A percentile compares a stretch with the other conserved stretches of the same genome.
These are phyloP conservation scores for Galbula dea DNA, from an alignment of 2,113 vertebrate genomes.

Conservation along the genomic window DNA sequence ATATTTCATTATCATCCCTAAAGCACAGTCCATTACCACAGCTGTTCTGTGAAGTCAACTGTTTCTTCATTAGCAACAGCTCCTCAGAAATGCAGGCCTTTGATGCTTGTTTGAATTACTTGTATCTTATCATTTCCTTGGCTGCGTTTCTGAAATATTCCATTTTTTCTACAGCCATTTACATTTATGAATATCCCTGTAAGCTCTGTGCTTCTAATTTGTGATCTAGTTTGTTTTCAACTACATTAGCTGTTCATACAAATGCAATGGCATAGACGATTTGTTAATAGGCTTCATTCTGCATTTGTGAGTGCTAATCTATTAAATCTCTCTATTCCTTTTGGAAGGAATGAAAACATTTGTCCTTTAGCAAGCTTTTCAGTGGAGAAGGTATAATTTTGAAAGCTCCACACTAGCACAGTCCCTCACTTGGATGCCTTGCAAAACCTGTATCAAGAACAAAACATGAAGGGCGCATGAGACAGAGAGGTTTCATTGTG, in stretches of 20 bases:
- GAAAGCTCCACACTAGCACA: not conserved
- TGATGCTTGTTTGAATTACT: conserved; percentile 6
- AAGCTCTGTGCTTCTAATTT: not conserved
- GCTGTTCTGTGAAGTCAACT: conserved; percentile 35
- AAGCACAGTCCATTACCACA: conserved; percentile 10
- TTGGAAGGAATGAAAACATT: not conserved
- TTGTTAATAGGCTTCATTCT: conserved; percentile 4
- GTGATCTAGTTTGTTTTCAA: conserved; percentile 9
- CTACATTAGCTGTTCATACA: conserved; percentile 17
- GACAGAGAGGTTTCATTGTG: not conserved
- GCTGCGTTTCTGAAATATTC: conserved; percentile 15
- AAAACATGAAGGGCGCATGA: rapidly evolving
- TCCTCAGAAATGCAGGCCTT: conserved; percentile 25
- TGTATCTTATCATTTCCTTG: not conserved
- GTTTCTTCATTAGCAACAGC: conserved; percentile 39
- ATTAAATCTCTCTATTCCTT: not conserved
- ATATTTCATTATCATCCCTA: conserved; percentile 24
- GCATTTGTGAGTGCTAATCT: not conserved
- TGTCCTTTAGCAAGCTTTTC: not conserved
- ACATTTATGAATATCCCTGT: conserved; percentile 42
- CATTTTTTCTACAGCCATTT: conserved; percentile 29
- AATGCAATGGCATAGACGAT: not conserved
- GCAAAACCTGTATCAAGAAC: not conserved
- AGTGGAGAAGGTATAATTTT: not conserved
- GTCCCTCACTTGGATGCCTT: not conserved